phyloP scores from a whole-genome alignment of 2,888 invertebrate genomes.

The Parnassius smintheus region DNA sequence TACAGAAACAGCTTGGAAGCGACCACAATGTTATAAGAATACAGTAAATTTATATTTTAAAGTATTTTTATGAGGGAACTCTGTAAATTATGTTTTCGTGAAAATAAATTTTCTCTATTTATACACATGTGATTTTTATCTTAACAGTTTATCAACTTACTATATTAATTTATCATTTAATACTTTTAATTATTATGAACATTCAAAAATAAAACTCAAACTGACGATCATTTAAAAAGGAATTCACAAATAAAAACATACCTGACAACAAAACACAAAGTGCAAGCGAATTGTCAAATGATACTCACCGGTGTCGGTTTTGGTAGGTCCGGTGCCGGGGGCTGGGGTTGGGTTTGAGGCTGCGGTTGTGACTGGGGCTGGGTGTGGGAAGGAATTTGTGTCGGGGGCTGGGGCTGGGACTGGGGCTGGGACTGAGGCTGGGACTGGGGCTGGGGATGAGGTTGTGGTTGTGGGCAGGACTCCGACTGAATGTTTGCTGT shows the following conservation, averaged over 20 bases:
- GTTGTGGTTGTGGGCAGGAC: conserved; percentile 2
- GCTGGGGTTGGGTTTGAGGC: conserved; percentile 33
- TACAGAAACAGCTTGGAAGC: too few species aligned
- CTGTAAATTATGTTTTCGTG: too few species aligned
- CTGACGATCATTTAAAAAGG: not conserved
- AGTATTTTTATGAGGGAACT: too few species aligned
- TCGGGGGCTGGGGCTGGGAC: conserved; percentile 39
- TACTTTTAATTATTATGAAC: not conserved
- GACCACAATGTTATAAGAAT: too few species aligned
- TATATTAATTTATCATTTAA: too few species aligned
- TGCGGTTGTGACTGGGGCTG: not conserved
- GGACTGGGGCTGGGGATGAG: conserved; percentile 26
- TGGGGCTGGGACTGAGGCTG: conserved; percentile 58
- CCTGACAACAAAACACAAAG: not conserved
- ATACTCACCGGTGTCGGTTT: conserved; percentile 66
- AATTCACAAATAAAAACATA: conserved; percentile 3
- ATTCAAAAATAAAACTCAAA: not conserved
- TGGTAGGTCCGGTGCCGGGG: conserved; percentile 55
- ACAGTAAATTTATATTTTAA: too few species aligned
- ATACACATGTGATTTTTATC: too few species aligned
- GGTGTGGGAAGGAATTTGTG: conserved; percentile 31
- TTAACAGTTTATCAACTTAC: too few species aligned
- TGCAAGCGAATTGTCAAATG: too few species aligned
- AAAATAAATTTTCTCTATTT: too few species aligned
- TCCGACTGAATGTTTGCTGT: conserved; percentile 27